phyloP scores from a whole-genome alignment of 2,888 invertebrate species.

The Elysia crispata region DNA sequence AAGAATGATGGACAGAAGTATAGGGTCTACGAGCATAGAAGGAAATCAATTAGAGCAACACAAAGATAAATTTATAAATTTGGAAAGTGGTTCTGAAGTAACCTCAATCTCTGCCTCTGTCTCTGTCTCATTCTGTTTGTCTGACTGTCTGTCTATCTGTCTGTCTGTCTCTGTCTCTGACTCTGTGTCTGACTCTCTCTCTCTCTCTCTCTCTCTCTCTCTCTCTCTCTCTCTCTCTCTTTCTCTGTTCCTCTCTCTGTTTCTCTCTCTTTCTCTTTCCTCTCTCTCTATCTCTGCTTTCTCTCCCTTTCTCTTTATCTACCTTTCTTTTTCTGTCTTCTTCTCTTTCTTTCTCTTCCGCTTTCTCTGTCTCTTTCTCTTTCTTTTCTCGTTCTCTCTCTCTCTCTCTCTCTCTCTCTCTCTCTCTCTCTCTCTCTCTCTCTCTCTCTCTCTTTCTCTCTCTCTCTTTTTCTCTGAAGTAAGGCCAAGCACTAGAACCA shows the following conservation, averaged over 20 bases:
- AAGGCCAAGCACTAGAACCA: no score
- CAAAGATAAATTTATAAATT: no score
- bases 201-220: no score
- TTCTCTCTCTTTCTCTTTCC: neutral
- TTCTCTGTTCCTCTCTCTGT: neutral
- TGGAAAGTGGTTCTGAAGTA: no score
- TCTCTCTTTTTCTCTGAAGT: constrained; percentile 19
- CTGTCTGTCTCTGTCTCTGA: neutral
- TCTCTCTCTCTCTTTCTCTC: constrained; percentile 27
- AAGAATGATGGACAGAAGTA: no score
- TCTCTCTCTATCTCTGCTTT: neutral
- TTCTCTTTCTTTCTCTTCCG: neutral
- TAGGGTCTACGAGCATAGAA: no score
- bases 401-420: neutral
- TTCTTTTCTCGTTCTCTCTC: neutral
- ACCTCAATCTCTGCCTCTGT: neutral
- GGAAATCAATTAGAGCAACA: no score
- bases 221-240: neutral
- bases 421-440: constrained; percentile 29
- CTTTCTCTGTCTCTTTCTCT: neutral
- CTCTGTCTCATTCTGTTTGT: neutral
- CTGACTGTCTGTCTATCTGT: no score
- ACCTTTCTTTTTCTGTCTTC: neutral
- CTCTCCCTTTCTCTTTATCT: neutral
- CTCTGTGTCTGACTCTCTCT: neutral